A percentile compares a stretch with the other conserved stretches of the same genome.
Evolutionary conservation across 1,140 invertebrate species (phyloP).

Genomic region (Caenorhabditis brenneri): DNA sequence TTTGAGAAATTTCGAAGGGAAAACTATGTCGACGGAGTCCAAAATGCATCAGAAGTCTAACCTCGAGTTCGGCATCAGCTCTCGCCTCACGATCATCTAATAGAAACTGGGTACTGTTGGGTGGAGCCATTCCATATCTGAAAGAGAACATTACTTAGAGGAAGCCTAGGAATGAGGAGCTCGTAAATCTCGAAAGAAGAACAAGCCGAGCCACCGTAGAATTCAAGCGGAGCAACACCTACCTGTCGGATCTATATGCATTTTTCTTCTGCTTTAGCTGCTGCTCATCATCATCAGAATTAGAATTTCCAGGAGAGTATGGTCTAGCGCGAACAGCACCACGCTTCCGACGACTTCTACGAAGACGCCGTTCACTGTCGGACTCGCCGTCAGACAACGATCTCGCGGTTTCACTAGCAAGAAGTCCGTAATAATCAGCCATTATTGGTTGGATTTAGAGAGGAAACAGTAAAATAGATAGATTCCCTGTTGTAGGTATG

Average conservation of each 20-base stretch:
- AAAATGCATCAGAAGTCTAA: too few species aligned
- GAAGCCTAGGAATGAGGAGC: too few species aligned
- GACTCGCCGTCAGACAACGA: conserved; percentile 43
- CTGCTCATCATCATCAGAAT: background rate
- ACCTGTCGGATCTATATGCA: conserved; percentile 2
- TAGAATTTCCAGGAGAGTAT: conserved; percentile 4
- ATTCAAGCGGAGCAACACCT: background rate
- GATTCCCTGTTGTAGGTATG: too few species aligned
- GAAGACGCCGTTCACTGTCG: conserved; percentile 16
- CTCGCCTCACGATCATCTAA: conserved; percentile 53
- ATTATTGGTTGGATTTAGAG: background rate
- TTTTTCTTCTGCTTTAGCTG: background rate
- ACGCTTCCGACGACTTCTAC: conserved; percentile 33
- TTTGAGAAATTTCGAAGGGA: background rate
- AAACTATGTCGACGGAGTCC: background rate
- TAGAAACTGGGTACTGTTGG: conserved; percentile 53
- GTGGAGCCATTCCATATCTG: conserved; percentile 51
- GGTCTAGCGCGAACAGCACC: conserved; percentile 31
- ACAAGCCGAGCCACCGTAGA: background rate
- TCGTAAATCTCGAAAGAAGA: too few species aligned
- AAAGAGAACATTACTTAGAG: background rate
- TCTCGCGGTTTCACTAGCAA: background rate
- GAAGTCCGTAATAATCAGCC: conserved; percentile 15
- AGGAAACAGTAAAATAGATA: too few species aligned
- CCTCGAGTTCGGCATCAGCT: conserved; percentile 46